phyloP scores from a whole-genome alignment of 2,797 vertebrate species.

The Gymnoscopelus microlampas region DNA sequence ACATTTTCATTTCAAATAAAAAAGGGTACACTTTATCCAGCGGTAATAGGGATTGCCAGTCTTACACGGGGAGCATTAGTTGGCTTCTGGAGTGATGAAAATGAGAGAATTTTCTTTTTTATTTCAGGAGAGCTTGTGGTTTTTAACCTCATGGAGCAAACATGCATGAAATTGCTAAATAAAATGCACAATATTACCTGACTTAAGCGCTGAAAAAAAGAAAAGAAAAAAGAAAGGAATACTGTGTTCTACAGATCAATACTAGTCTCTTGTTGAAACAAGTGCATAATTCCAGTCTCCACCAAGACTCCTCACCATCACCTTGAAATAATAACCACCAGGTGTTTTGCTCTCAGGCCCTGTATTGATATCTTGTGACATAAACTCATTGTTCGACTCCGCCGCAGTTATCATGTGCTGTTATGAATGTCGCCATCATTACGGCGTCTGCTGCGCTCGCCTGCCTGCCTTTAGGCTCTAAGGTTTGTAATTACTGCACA shows the following conservation, averaged over 20 bases:
- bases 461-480: constrained; percentile 75
- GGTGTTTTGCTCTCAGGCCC: constrained; percentile 54
- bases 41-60: constrained; percentile 85
- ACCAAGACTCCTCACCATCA: constrained; percentile 30
- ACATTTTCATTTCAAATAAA: constrained; percentile 91
- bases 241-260: constrained; percentile 67
- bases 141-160: constrained; percentile 79
- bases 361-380: constrained; percentile 64
- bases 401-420: constrained; percentile 81
- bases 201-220: constrained; percentile 49
- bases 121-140: constrained; percentile 72
- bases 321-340: constrained; percentile 54
- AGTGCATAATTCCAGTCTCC: constrained; percentile 55
- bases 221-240: constrained; percentile 14
- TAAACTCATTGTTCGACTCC: constrained; percentile 78
- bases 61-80: constrained; percentile 79
- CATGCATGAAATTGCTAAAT: constrained; percentile 75
- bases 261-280: constrained; percentile 58
- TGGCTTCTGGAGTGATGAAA: constrained; percentile 80
- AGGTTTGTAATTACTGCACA: constrained; percentile 85
- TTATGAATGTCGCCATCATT: constrained; percentile 82
- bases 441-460: constrained; percentile 63
- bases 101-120: constrained; percentile 69
- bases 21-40: constrained; percentile 90
- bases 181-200: constrained; percentile 68